Conservation (phyloP, 2,797 vertebrate species). For the Carcharodon carcharias region DNA sequence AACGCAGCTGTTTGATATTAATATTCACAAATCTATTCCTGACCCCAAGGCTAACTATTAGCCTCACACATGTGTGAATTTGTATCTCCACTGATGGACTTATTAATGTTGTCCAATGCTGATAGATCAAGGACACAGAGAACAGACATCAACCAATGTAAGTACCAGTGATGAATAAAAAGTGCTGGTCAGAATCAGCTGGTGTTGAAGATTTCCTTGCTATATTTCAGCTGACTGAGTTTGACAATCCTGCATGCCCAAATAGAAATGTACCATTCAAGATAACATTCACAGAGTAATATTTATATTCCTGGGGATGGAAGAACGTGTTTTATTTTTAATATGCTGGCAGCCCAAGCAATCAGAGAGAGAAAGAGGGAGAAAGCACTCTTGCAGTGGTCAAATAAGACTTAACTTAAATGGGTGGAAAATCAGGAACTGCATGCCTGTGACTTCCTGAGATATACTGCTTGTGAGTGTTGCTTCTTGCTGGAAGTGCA, state of each 20-base stretch:
- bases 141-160: neutral
- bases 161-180: neutral
- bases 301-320: neutral
- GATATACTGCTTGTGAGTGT: neutral
- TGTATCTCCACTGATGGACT: neutral
- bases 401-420: neutral
- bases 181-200: neutral
- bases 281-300: neutral
- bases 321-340: neutral
- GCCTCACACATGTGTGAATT: neutral
- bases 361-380: neutral
- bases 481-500: neutral
- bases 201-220: neutral
- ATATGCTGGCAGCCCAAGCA: neutral
- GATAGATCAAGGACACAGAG: neutral
- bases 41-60: neutral
- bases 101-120: neutral
- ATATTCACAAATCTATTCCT: neutral
- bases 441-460: neutral
- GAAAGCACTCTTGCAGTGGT: neutral
- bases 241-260: neutral
- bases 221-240: neutral
- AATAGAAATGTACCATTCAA: neutral
- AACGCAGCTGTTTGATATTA: neutral
- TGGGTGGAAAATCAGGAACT: neutral